These are phyloP conservation scores for Pipistrellus nathusii DNA, from an alignment of 2,797 vertebrate genomes.

Conservation along the genomic window DNA sequence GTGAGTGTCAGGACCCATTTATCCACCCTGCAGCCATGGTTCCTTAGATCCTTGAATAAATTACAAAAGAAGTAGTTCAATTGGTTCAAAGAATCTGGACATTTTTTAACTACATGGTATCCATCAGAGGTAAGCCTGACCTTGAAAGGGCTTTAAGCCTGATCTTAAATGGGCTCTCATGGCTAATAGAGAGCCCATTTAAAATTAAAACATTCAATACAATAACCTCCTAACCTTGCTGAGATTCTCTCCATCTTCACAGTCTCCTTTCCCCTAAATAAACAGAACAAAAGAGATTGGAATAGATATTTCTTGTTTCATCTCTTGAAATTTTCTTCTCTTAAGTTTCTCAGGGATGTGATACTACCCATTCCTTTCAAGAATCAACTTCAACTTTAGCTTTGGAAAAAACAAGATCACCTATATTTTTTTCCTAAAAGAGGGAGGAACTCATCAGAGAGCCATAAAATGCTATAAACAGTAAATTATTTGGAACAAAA, in stretches of 20 bases:
- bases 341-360: background rate
- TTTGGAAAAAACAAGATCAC: background rate
- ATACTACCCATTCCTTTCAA: background rate
- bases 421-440: background rate
- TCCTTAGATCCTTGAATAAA: background rate
- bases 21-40: background rate
- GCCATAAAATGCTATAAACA: background rate
- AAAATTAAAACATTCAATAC: background rate
- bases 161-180: background rate
- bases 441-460: background rate
- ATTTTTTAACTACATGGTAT: background rate
- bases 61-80: background rate
- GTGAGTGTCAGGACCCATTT: background rate
- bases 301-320: background rate
- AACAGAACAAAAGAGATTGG: background rate
- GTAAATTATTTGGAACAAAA: slow-evolving; percentile 4
- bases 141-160: background rate
- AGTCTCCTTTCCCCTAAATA: background rate
- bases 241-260: background rate
- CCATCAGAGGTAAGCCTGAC: background rate
- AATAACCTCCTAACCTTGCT: background rate
- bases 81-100: background rate
- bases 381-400: background rate
- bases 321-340: slow-evolving; percentile 13
- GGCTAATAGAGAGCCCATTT: background rate